Conservation (phyloP, 1,140 invertebrate species). For the Caerostris extrusa region DNA sequence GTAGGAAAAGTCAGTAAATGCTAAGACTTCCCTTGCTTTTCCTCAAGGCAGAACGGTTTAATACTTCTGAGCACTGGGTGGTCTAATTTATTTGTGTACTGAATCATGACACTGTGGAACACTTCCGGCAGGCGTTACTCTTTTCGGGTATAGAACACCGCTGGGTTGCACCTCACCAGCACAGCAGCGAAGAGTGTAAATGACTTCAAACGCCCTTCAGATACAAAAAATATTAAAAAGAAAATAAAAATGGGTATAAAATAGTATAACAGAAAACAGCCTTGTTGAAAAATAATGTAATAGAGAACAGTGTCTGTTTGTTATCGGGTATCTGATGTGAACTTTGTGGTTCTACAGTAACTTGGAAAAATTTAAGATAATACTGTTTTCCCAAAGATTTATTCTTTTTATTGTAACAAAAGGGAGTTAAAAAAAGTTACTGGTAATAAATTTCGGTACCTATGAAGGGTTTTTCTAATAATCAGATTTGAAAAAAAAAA, state of each 20-base stretch:
- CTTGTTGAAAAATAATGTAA: not conserved
- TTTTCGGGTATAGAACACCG: not conserved
- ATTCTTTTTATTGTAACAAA: too few species aligned
- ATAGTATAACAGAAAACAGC: not conserved
- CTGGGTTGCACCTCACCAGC: not conserved
- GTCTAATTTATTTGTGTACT: constrained; percentile 40
- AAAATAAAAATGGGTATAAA: not conserved
- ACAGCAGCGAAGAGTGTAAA: not conserved
- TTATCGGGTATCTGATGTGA: not conserved
- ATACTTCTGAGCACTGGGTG: not conserved
- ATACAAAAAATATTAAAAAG: not conserved
- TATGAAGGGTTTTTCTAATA: too few species aligned
- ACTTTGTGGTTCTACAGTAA: not conserved
- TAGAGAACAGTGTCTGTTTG: not conserved
- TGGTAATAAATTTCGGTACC: too few species aligned
- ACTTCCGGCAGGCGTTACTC: constrained; percentile 26
- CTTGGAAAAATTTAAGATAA: too few species aligned
- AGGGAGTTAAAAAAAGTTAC: too few species aligned
- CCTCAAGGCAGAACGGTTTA: not conserved
- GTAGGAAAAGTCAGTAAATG: not conserved
- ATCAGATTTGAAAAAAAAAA: too few species aligned
- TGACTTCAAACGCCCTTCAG: not conserved
- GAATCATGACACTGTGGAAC: constrained; percentile 8
- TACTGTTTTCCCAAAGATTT: too few species aligned
- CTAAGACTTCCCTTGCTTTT: not conserved